These are phyloP conservation scores for Blastomussa wellsi DNA, from an alignment of 92 coral and sea anemone species.

Conservation along the genomic window DNA sequence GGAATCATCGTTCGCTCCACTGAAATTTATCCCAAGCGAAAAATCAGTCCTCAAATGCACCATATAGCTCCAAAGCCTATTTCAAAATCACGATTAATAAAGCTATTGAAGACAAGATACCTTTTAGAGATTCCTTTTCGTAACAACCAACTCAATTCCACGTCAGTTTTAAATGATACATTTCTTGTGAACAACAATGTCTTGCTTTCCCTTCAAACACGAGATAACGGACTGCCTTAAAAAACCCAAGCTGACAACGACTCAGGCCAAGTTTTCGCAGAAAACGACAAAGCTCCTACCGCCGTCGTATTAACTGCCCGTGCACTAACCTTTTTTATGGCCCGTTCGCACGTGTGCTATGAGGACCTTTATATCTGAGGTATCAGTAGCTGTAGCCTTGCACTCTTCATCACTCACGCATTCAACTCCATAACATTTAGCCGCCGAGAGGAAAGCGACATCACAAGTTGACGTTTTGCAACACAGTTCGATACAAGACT, in stretches of 20 bases:
- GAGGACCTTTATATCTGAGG: constrained; percentile 95
- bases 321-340: constrained; percentile 86
- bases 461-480: constrained; percentile 93
- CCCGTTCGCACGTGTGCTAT: constrained; percentile 97
- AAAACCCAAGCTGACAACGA: constrained; percentile 36
- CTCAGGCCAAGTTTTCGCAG: background rate
- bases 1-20: constrained; percentile 65
- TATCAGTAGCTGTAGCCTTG: constrained; percentile 96
- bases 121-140: background rate
- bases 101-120: background rate
- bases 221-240: background rate
- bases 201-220: background rate
- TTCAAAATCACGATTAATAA: background rate
- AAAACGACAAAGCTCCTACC: background rate
- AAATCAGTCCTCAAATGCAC: constrained; percentile 28
- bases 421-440: constrained; percentile 97
- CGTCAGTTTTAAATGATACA: constrained; percentile 16
- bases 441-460: constrained; percentile 95
- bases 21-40: constrained; percentile 65
- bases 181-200: background rate
- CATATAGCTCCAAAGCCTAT: background rate
- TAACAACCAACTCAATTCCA: constrained; percentile 9
- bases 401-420: constrained; percentile 99
- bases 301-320: background rate
- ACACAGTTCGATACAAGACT: constrained; percentile 95